Conservation (phyloP, 2,888 invertebrate genomes). For the Cephus nigrinus region DNA sequence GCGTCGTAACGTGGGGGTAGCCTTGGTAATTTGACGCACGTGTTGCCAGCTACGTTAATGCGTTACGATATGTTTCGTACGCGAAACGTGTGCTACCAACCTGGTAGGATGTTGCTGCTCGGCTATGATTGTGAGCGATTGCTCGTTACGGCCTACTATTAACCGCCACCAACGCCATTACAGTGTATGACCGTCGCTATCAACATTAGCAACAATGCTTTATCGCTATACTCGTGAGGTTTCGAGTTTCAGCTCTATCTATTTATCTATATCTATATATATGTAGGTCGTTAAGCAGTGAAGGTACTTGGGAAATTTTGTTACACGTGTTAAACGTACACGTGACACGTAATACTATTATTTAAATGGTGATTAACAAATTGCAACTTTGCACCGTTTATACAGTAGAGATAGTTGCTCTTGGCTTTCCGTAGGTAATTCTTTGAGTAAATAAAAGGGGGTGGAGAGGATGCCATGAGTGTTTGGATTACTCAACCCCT, state of each 20-base stretch:
- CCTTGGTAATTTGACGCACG: neutral
- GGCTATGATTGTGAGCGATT: constrained; percentile 37
- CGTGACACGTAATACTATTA: neutral
- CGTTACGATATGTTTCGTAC: neutral
- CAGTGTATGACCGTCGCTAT: constrained; percentile 29
- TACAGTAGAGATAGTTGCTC: neutral
- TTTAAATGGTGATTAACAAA: neutral
- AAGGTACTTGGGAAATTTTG: neutral
- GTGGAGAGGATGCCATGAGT: neutral
- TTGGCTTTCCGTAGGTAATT: neutral
- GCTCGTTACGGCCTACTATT: constrained; percentile 36
- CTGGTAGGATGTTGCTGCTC: neutral
- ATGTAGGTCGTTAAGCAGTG: neutral
- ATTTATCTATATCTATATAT: neutral
- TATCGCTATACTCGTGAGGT: constrained; percentile 5
- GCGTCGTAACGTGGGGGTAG: neutral
- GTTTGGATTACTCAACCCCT: neutral
- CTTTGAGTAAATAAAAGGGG: neutral
- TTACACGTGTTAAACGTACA: neutral
- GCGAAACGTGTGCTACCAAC: neutral
- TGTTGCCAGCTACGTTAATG: constrained; percentile 5
- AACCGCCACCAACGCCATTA: constrained; percentile 23
- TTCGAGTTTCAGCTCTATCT: neutral
- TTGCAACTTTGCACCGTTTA: neutral
- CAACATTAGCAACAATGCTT: constrained; percentile 29